Base-by-base conservation (phyloP, 2,113 vertebrate genomes). In the Tachysurus vachellii region DNA sequence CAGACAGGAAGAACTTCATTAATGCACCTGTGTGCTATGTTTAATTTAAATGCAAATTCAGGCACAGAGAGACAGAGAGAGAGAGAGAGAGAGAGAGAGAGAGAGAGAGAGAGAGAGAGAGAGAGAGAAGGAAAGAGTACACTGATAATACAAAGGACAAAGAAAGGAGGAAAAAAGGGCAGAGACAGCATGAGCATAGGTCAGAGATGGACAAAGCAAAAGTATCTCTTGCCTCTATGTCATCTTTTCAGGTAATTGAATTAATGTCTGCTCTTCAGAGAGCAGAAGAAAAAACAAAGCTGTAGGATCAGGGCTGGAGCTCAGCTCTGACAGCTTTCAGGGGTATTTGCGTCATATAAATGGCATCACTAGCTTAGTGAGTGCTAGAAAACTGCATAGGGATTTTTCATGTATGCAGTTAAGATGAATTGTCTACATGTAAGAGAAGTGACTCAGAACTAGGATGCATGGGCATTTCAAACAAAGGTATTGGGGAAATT, bases 1-100 rank as follows among this genome's bases (percentile, higher is more conserved):
- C 3, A 42, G 66, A 75, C 36, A 77, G 71, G 71, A 85, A 31
- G 59, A 86, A 42, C 61, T 86, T 86, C 76, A 80, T 86, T 86
- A 86, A 79, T 80, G 85, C 61, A 80, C 85, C 76, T 86, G 44
- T 77, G 28, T 19, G 76, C 61, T 23, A 19, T 21, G 4, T 80
- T 64, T 79, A 54, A 85, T 85, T 86, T 80, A 80, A 79, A 86
- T 86, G 75, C 47, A 68, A 83, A 83, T 77, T 62, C 75, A 50
- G 82, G 50, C 21, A 54, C 70, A 50, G n/a, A 54, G 12, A 19
- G 70, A 44, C 9, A 66, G n/a, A 66, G 44, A 16, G 16, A 28
- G 59, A 86, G 61, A 88, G n/a, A 80, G 76, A 70, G 61, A 83
- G 61, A 56, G 36, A 66, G n/a, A 66, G 42, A 16, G 14, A 19